These are phyloP conservation scores for Catagonus wagneri DNA, from an alignment of 2,113 vertebrate species.

Conservation along the genomic window DNA sequence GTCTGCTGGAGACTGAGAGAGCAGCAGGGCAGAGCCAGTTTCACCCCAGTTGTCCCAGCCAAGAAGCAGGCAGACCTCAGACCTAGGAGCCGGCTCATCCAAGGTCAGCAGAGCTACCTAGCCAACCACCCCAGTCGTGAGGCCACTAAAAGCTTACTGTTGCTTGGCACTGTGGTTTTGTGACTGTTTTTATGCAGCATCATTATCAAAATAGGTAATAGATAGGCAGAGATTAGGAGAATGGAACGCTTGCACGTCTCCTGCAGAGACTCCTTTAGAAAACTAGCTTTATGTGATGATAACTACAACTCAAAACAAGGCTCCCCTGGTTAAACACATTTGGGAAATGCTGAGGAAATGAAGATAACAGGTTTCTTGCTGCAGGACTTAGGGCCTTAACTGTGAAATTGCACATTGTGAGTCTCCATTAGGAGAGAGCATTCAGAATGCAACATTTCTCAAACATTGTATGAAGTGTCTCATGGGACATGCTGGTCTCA, in stretches of 20 bases:
- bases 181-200: slow-evolving; percentile 50
- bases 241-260: slow-evolving; percentile 16
- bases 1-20: not conserved
- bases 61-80: not conserved
- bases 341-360: slow-evolving; percentile 48
- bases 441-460: not conserved
- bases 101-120: slow-evolving; percentile 11
- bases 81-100: not conserved
- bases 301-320: slow-evolving; percentile 52
- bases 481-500: not conserved
- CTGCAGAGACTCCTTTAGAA: slow-evolving; percentile 57
- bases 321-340: slow-evolving; percentile 44
- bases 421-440: not conserved
- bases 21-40: not conserved
- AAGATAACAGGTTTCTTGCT: slow-evolving; percentile 62
- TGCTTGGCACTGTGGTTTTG: not conserved
- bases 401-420: slow-evolving; percentile 34
- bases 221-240: slow-evolving; percentile 43
- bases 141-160: not conserved
- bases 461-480: not conserved
- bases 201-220: slow-evolving; percentile 61
- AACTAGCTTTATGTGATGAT: slow-evolving; percentile 59
- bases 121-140: not conserved
- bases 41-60: not conserved
- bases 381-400: slow-evolving; percentile 26